phyloP scores from a whole-genome alignment of 1,140 invertebrate genomes.

The Heliconius nattereri region DNA sequence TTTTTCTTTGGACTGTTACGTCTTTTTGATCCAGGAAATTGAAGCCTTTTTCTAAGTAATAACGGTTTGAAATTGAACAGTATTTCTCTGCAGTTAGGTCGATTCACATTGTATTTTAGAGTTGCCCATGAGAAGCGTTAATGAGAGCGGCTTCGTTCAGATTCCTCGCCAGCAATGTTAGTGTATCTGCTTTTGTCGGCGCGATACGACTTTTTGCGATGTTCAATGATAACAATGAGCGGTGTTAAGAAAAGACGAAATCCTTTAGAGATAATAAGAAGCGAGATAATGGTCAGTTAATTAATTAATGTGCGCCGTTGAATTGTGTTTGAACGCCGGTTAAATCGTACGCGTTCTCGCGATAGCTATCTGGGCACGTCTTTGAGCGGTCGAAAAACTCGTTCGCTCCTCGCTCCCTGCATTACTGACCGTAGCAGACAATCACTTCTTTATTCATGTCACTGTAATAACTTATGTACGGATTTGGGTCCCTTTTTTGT shows the following conservation, averaged over 20 bases:
- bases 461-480: neutral
- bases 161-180: conserved; percentile 71
- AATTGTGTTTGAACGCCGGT: conserved; percentile 36
- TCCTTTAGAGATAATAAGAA: conserved; percentile 68
- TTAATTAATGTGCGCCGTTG: conserved; percentile 65
- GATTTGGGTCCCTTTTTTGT: too few relatives aligned
- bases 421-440: neutral
- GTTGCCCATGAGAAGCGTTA: conserved; percentile 65
- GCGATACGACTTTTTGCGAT: conserved; percentile 74
- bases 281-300: conserved; percentile 68
- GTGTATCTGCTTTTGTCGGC: conserved; percentile 78
- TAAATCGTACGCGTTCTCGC: conserved; percentile 29
- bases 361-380: conserved; percentile 42
- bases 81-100: conserved; percentile 31
- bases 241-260: conserved; percentile 72
- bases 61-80: conserved; percentile 32
- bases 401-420: conserved; percentile 19
- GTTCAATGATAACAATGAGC: conserved; percentile 76
- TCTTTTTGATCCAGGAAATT: neutral
- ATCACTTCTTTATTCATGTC: neutral
- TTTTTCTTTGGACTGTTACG: conserved; percentile 12
- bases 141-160: conserved; percentile 68
- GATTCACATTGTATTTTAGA: conserved; percentile 32
- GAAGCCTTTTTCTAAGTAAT: neutral
- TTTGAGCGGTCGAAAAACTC: conserved; percentile 28